These are phyloP conservation scores for Drosophila subobscura DNA, from an alignment of 1,140 invertebrate genomes.

Conservation along the genomic window DNA sequence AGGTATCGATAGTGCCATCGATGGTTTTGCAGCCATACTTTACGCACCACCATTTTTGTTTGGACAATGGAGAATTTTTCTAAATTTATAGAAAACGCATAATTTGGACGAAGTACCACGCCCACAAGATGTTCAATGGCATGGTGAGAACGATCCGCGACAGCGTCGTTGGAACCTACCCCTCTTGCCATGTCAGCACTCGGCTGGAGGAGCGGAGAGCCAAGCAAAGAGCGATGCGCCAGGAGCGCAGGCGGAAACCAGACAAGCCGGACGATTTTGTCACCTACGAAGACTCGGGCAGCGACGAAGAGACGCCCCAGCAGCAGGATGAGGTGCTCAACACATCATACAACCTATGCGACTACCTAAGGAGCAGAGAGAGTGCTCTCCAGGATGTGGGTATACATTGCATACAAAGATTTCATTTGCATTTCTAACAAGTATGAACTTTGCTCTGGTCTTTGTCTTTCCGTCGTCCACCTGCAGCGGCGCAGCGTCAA, in stretches of 20 bases:
- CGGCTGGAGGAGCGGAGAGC: conserved; percentile 89
- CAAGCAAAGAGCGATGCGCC: conserved; percentile 86
- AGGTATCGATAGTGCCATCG: background rate
- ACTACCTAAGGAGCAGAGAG: conserved; percentile 91
- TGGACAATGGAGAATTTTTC: conserved; percentile 54
- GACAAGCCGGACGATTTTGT: conserved; percentile 95
- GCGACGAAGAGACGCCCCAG: conserved; percentile 90
- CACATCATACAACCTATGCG: conserved; percentile 93
- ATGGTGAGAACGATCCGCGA: conserved; percentile 84
- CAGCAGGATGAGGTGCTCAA: conserved; percentile 89
- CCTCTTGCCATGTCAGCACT: conserved; percentile 88
- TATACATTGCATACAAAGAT: conserved; percentile 10
- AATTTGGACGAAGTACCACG: conserved; percentile 18
- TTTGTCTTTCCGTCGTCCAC: conserved; percentile 10
- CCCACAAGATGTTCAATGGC: conserved; percentile 74
- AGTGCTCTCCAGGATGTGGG: conserved; percentile 87
- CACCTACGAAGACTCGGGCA: conserved; percentile 93
- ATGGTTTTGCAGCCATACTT: conserved; percentile 2
- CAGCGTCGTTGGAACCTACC: conserved; percentile 86
- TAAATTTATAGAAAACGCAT: conserved; percentile 15
- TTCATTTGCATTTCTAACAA: conserved; percentile 11
- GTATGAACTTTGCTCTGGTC: conserved; percentile 12
- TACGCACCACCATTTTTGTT: conserved; percentile 68
- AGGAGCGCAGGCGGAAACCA: conserved; percentile 90
- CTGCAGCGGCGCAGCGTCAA: conserved; percentile 87